phyloP scores from a whole-genome alignment of 2,888 invertebrate genomes.

The Calliphora vomitoria region DNA sequence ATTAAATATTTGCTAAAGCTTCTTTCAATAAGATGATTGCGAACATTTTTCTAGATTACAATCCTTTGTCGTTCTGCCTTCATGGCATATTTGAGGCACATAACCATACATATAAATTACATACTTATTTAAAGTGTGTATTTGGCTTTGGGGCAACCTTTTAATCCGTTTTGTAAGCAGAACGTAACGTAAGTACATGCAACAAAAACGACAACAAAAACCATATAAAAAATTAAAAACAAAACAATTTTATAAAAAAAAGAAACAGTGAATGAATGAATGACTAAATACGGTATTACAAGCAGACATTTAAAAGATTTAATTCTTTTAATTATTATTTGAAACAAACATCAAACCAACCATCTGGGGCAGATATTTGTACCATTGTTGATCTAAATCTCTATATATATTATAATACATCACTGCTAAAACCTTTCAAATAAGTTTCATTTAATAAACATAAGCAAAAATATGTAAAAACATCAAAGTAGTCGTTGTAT shows the following conservation, averaged over 20 bases:
- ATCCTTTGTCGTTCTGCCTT: not conserved
- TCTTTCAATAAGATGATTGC: no score
- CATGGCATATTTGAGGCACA: slow-evolving; percentile 54
- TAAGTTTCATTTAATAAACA: no score
- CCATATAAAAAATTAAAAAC: slow-evolving; percentile 15
- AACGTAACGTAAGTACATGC: slow-evolving; percentile 68
- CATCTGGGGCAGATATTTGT: no score
- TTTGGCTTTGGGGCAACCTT: slow-evolving; percentile 79
- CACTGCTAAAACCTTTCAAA: no score
- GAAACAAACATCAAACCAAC: no score
- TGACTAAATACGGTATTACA: slow-evolving; percentile 41
- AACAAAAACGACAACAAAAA: slow-evolving; percentile 30
- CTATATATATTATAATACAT: no score
- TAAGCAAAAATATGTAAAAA: no score
- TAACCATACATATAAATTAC: slow-evolving; percentile 46
- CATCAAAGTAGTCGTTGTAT: no score
- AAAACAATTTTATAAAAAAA: slow-evolving; percentile 7
- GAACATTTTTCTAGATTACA: not conserved
- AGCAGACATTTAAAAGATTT: slow-evolving; percentile 15
- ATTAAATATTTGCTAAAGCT: no score
- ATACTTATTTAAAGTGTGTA: slow-evolving; percentile 62
- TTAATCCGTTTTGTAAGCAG: slow-evolving; percentile 83
- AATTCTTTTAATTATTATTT: not conserved
- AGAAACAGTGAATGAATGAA: slow-evolving; percentile 57
- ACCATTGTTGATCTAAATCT: no score